Conservation (phyloP, 2,888 invertebrate genomes). For the Vanessa cardui region DNA sequence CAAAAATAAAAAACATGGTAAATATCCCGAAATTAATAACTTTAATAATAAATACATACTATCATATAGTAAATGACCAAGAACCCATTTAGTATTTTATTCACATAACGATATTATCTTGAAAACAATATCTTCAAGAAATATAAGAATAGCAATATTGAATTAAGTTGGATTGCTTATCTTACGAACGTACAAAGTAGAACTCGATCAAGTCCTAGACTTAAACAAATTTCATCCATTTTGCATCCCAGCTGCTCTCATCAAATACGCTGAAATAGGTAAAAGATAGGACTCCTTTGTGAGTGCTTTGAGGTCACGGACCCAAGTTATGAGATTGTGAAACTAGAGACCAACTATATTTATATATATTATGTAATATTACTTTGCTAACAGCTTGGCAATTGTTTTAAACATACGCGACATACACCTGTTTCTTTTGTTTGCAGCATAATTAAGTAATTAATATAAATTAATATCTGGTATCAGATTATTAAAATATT, state of each 20-base stretch:
- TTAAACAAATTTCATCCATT: constrained; percentile 55
- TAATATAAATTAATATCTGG: not conserved
- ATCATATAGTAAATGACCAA: too few species aligned
- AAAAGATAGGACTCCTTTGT: constrained; percentile 52
- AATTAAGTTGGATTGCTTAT: constrained; percentile 1
- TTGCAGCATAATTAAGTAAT: not conserved
- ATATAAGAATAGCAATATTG: constrained; percentile 9
- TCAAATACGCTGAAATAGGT: constrained; percentile 49
- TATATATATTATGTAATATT: not conserved
- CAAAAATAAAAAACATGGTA: too few species aligned
- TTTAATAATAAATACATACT: too few species aligned
- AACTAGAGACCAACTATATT: not conserved
- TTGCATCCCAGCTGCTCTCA: constrained; percentile 46
- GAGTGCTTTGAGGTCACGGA: constrained; percentile 37
- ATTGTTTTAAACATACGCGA: too few species aligned
- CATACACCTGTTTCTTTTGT: too few species aligned
- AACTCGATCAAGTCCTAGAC: constrained; percentile 41
- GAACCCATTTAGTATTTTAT: too few species aligned
- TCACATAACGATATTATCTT: not conserved
- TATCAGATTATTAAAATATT: not conserved
- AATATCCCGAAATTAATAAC: too few species aligned
- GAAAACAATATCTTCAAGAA: not conserved
- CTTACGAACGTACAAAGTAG: constrained; percentile 27
- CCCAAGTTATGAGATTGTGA: constrained; percentile 21
- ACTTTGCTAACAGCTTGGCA: too few species aligned